phyloP scores from a whole-genome alignment of 2,113 vertebrate genomes.

The Solenodon paradoxus region DNA sequence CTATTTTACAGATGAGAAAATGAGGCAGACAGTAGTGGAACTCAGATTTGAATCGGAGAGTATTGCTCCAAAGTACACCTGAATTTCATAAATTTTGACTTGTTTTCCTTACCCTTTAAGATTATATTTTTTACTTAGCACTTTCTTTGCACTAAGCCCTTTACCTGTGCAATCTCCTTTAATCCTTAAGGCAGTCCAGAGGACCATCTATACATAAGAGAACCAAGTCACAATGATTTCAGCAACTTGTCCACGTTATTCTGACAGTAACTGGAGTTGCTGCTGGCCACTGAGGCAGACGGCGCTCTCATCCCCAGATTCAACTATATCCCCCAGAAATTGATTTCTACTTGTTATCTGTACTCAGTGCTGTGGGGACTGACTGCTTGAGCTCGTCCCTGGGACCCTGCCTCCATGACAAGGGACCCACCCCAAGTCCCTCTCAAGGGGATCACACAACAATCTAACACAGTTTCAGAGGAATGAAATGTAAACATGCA shows the following conservation, averaged over 20 bases:
- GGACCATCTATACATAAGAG: neutral
- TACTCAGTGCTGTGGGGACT: neutral
- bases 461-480: neutral
- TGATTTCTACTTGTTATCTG: neutral
- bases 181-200: neutral
- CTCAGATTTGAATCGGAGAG: neutral
- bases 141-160: neutral
- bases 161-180: neutral
- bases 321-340: neutral
- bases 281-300: neutral
- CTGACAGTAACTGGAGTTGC: neutral
- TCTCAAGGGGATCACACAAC: neutral
- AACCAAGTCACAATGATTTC: neutral
- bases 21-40: neutral
- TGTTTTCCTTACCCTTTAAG: neutral
- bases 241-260: neutral
- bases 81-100: neutral
- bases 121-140: neutral
- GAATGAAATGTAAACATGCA: neutral
- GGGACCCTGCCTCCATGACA: neutral
- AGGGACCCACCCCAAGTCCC: neutral
- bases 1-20: conserved; percentile 17
- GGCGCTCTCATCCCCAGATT: neutral
- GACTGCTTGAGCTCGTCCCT: neutral
- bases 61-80: neutral